phyloP scores from a whole-genome alignment of 2,888 invertebrate genomes.

The Catocala nupta region DNA sequence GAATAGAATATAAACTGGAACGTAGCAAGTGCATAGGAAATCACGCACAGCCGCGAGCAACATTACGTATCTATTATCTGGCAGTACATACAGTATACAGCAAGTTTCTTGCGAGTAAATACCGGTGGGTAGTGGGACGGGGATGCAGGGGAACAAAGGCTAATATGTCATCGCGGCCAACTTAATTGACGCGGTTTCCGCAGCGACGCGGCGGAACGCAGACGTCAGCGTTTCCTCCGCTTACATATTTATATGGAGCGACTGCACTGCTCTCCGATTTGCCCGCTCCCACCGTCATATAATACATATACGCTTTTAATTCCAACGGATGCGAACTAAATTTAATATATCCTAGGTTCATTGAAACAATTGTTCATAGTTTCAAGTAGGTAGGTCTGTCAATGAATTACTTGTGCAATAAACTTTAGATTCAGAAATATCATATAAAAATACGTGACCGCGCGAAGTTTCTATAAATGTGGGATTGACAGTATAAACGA shows the following conservation, averaged over 20 bases:
- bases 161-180: conserved; percentile 85
- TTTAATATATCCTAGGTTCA: conserved; percentile 4
- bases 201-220: conserved; percentile 81
- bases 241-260: conserved; percentile 81
- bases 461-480: conserved; percentile 20
- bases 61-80: conserved; percentile 58
- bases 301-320: conserved; percentile 59
- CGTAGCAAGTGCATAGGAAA: conserved; percentile 50
- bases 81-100: conserved; percentile 47
- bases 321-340: conserved; percentile 31
- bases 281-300: conserved; percentile 47
- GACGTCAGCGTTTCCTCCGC: conserved; percentile 81
- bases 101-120: conserved; percentile 73
- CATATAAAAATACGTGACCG: conserved; percentile 3
- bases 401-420: not conserved
- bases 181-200: conserved; percentile 87
- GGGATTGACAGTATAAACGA: conserved; percentile 17
- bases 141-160: conserved; percentile 77
- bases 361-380: not conserved
- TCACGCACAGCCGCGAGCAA: conserved; percentile 50
- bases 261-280: conserved; percentile 51
- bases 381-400: not conserved
- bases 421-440: conserved; percentile 19
- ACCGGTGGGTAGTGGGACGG: conserved; percentile 60
- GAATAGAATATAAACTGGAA: conserved; percentile 48